Conservation (phyloP, 2,888 invertebrate genomes). For the Andrena chrysosceles region DNA sequence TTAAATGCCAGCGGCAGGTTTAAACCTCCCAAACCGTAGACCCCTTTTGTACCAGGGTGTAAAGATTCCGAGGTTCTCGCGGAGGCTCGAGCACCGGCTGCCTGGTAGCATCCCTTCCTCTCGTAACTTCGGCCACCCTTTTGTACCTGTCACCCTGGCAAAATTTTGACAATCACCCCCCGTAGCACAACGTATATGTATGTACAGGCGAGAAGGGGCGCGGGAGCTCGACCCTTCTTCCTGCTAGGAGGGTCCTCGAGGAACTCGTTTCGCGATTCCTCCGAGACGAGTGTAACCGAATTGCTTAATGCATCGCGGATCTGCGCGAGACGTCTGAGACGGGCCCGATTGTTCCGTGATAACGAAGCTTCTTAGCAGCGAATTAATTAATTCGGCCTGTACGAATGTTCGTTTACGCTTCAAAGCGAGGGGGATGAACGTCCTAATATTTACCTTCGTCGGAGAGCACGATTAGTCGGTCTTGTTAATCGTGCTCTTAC, state of each 20-base stretch:
- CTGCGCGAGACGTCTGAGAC: slow-evolving; percentile 60
- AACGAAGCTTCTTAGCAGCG: slow-evolving; percentile 60
- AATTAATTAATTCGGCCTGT: slow-evolving; percentile 59
- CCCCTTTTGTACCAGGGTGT: slow-evolving; percentile 70
- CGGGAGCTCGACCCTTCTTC: slow-evolving; percentile 19
- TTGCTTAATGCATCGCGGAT: slow-evolving; percentile 66
- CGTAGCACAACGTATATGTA: slow-evolving; percentile 27
- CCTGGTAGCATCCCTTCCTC: slow-evolving; percentile 55
- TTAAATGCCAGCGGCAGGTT: slow-evolving; percentile 77
- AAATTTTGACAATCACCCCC: slow-evolving; percentile 69
- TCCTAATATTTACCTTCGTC: slow-evolving; percentile 21
- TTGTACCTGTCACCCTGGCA: slow-evolving; percentile 49
- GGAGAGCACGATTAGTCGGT: background rate
- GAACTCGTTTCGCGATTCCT: slow-evolving; percentile 62
- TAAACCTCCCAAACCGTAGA: slow-evolving; percentile 66
- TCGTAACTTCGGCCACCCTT: slow-evolving; percentile 54
- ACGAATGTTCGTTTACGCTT: slow-evolving; percentile 26
- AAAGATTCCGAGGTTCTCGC: slow-evolving; percentile 69
- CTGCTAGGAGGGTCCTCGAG: slow-evolving; percentile 47
- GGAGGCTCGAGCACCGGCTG: slow-evolving; percentile 42
- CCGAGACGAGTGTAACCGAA: slow-evolving; percentile 62
- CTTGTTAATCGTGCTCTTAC: background rate
- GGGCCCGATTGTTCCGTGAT: slow-evolving; percentile 54
- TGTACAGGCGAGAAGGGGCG: background rate
- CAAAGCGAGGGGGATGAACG: background rate